These are phyloP conservation scores for Andrena minutula DNA, from an alignment of 2,888 invertebrate species.

Conservation along the genomic window DNA sequence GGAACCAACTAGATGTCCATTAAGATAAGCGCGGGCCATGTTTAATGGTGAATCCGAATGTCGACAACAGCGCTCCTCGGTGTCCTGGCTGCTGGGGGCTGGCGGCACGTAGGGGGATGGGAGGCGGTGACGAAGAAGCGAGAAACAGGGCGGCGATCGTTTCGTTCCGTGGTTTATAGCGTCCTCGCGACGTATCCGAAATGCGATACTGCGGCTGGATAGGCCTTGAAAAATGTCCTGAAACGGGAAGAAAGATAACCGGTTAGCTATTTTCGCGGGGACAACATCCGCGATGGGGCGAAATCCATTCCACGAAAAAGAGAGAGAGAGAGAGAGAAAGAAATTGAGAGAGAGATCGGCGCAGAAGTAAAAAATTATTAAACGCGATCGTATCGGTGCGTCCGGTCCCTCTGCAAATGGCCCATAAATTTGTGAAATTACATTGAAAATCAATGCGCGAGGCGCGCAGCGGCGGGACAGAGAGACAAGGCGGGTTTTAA, in stretches of 20 bases:
- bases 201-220: constrained; percentile 69
- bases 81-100: constrained; percentile 30
- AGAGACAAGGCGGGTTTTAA: constrained; percentile 45
- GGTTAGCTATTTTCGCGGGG: constrained; percentile 41
- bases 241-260: constrained; percentile 47
- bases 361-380: constrained; percentile 55
- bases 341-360: neutral
- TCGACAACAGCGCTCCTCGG: constrained; percentile 63
- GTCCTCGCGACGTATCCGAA: constrained; percentile 62
- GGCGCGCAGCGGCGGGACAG: neutral
- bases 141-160: constrained; percentile 66
- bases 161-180: constrained; percentile 72
- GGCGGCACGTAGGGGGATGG: constrained; percentile 14
- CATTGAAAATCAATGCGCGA: constrained; percentile 58
- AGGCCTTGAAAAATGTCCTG: constrained; percentile 70
- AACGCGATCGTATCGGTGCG: constrained; percentile 48
- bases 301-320: constrained; percentile 33
- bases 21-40: constrained; percentile 76
- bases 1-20: constrained; percentile 77
- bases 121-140: constrained; percentile 58
- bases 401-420: constrained; percentile 48
- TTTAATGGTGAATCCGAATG: constrained; percentile 79
- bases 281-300: constrained; percentile 35
- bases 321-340: neutral
- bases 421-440: constrained; percentile 60